phyloP scores from a whole-genome alignment of 2,888 invertebrate genomes.

The Ceramica pisi region DNA sequence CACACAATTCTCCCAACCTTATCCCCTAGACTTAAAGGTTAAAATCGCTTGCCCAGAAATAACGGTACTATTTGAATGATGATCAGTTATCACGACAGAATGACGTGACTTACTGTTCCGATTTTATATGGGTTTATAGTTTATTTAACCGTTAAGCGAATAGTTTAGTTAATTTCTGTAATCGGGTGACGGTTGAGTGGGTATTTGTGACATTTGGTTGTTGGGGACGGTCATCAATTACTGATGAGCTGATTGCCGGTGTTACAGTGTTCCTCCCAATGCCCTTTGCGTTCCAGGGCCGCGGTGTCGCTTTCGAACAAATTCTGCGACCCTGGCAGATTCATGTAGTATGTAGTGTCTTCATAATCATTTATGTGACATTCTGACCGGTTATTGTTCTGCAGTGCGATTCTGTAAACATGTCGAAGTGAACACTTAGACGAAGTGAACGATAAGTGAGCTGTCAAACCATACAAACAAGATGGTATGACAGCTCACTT shows the following conservation, averaged over 20 bases:
- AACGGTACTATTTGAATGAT: conserved; percentile 64
- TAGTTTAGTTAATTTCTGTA: conserved; percentile 64
- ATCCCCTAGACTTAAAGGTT: conserved; percentile 25
- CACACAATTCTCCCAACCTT: conserved; percentile 44
- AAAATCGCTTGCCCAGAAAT: conserved; percentile 39
- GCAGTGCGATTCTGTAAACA: too few species aligned
- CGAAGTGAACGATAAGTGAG: too few species aligned
- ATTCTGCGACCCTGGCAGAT: too few species aligned
- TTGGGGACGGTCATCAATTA: not conserved
- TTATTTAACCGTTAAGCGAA: conserved; percentile 62
- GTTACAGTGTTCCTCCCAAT: too few species aligned
- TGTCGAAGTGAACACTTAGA: too few species aligned
- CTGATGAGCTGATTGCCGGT: not conserved
- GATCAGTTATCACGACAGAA: conserved; percentile 61
- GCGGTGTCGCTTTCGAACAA: too few species aligned
- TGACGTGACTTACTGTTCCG: conserved; percentile 68
- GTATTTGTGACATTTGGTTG: conserved; percentile 51
- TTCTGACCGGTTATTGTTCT: too few species aligned
- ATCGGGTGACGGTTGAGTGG: conserved; percentile 44
- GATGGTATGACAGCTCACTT: too few species aligned
- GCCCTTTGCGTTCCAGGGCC: too few species aligned
- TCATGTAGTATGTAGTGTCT: too few species aligned
- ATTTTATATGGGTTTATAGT: conserved; percentile 68
- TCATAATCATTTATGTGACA: too few species aligned
- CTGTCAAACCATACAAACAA: too few species aligned